phyloP scores from a whole-genome alignment of 1,140 invertebrate genomes.

The Drosophila jambulina region DNA sequence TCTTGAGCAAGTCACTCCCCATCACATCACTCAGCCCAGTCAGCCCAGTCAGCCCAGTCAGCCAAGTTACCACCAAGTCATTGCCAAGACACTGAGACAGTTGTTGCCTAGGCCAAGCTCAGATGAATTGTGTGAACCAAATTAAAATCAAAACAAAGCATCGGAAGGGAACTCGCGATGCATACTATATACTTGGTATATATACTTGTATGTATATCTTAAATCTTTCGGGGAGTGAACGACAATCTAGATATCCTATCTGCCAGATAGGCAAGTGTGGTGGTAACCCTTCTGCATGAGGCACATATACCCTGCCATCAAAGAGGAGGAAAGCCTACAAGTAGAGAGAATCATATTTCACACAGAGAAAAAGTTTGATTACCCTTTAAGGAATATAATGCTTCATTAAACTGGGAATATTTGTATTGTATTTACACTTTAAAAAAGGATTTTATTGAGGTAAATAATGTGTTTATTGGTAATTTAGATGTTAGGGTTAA shows the following conservation, averaged over 20 bases:
- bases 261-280: not conserved
- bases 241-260: conserved; percentile 48
- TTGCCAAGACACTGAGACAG: conserved; percentile 47
- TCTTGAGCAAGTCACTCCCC: conserved; percentile 77
- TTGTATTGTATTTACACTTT: not conserved
- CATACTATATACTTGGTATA: not conserved
- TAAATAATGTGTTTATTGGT: not conserved
- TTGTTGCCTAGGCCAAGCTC: conserved; percentile 75
- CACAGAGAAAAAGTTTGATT: conserved; percentile 6
- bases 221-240: conserved; percentile 12
- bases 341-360: conserved; percentile 57
- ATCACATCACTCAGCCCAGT: conserved; percentile 71
- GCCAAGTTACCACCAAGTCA: conserved; percentile 41
- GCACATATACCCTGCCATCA: conserved; percentile 43
- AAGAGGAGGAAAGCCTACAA: conserved; percentile 64
- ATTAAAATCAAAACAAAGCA: conserved; percentile 74
- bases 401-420: not conserved
- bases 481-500: not conserved
- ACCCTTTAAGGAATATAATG: not conserved
- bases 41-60: conserved; percentile 48
- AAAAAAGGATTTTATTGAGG: not conserved
- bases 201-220: not conserved
- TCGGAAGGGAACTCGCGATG: conserved; percentile 1
- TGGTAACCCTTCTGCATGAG: not conserved
- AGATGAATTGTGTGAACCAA: conserved; percentile 82